These are phyloP conservation scores for Rhea americana DNA, from an alignment of 2,113 vertebrate species.

Conservation along the genomic window DNA sequence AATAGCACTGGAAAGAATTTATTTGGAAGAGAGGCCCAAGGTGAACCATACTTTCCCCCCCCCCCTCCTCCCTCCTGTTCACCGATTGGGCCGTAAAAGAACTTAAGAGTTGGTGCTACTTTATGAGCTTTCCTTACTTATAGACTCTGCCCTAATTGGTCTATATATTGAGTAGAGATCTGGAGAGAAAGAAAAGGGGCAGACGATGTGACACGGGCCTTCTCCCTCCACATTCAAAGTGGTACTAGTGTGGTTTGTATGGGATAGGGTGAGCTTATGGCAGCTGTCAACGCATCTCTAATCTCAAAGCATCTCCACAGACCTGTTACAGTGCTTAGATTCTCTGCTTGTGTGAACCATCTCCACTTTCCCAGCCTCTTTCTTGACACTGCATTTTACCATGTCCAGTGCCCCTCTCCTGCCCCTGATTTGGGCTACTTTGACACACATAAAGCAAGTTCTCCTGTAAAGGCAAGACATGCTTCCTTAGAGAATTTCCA, in stretches of 20 bases:
- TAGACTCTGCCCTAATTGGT: background rate
- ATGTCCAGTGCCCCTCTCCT: background rate
- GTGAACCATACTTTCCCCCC: background rate
- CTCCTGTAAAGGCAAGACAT: background rate
- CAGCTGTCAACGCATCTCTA: background rate
- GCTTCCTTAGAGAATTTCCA: background rate
- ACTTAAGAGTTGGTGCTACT: background rate
- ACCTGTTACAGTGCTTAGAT: background rate
- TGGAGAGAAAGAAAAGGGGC: background rate
- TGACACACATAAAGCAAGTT: background rate
- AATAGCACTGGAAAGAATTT: constrained; percentile 65
- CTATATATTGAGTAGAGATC: background rate
- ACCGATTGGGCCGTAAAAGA: background rate
- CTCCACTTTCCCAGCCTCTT: background rate
- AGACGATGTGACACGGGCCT: background rate
- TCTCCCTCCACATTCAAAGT: background rate
- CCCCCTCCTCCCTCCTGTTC: background rate
- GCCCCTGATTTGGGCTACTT: background rate
- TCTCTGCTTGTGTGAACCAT: background rate
- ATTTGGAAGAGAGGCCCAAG: constrained; percentile 5
- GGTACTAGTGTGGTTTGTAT: background rate
- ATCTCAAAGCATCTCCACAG: background rate
- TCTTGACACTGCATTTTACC: background rate
- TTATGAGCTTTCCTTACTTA: background rate
- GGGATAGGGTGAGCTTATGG: background rate